Conservation (phyloP, 2,113 vertebrate genomes). For the Ceuthmochares aereus region DNA sequence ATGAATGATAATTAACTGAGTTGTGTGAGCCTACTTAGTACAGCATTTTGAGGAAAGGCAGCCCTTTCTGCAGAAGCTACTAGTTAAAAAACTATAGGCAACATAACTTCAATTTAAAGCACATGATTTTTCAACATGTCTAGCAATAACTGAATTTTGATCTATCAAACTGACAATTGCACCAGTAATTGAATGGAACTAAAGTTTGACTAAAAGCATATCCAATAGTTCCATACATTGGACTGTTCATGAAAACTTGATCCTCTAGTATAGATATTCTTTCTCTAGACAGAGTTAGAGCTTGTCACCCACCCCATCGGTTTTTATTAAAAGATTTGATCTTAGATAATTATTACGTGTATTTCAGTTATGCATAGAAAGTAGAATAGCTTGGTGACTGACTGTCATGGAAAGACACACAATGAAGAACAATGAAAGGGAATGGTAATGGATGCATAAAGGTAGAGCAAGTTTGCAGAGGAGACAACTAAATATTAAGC, state of each 20-base stretch:
- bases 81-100: neutral
- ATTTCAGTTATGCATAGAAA: rapidly evolving
- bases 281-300: neutral
- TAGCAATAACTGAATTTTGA: neutral
- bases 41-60: neutral
- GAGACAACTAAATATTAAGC: neutral
- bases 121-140: neutral
- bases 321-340: neutral
- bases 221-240: neutral
- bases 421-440: neutral
- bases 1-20: neutral
- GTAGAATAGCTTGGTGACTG: neutral
- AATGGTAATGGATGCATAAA: neutral
- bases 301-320: neutral
- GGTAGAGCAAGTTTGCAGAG: neutral
- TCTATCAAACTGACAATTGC: neutral
- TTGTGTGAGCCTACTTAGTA: neutral
- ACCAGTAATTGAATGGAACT: neutral
- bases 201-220: neutral
- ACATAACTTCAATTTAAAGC: neutral
- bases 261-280: neutral
- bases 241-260: neutral
- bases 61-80: neutral
- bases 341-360: neutral
- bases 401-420: neutral